phyloP scores from a whole-genome alignment of 2,113 vertebrate species.

The Engystomops pustulosus region DNA sequence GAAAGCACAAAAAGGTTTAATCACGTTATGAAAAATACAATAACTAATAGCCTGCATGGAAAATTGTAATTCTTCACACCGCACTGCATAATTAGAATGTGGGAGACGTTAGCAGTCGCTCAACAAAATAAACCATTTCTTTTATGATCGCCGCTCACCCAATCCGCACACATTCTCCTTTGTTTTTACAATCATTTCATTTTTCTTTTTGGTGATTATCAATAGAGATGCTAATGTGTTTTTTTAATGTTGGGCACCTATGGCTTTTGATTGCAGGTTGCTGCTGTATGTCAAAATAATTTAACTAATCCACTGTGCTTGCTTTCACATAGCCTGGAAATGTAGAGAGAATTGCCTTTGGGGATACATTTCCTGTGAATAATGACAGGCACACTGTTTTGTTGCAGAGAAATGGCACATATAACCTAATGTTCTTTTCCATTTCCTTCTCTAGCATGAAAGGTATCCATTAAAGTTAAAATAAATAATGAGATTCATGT shows the following conservation, averaged over 20 bases:
- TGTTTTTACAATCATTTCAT: slow-evolving; percentile 8
- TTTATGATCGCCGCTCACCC: background rate
- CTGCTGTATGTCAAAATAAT: slow-evolving; percentile 57
- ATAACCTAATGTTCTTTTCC: slow-evolving; percentile 60
- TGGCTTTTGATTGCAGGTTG: slow-evolving; percentile 56
- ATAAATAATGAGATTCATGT: slow-evolving; percentile 29
- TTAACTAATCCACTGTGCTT: slow-evolving; percentile 52
- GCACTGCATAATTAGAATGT: slow-evolving; percentile 14
- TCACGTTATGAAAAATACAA: background rate
- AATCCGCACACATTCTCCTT: background rate
- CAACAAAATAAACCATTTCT: slow-evolving; percentile 7
- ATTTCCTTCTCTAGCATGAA: slow-evolving; percentile 42
- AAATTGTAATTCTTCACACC: slow-evolving; percentile 24
- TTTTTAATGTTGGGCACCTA: slow-evolving; percentile 44
- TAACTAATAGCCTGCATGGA: slow-evolving; percentile 17
- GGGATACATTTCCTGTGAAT: slow-evolving; percentile 57
- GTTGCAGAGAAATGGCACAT: slow-evolving; percentile 58
- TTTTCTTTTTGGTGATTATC: slow-evolving; percentile 35
- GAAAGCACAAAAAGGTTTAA: background rate
- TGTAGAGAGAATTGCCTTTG: slow-evolving; percentile 59
- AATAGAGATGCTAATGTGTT: slow-evolving; percentile 41
- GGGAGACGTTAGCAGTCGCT: background rate
- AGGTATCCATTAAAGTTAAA: slow-evolving; percentile 37
- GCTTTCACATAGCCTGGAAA: slow-evolving; percentile 51
- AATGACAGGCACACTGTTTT: slow-evolving; percentile 58